These are phyloP conservation scores for Dallia pectoralis DNA, from an alignment of 2,797 vertebrate species.

Conservation along the genomic window DNA sequence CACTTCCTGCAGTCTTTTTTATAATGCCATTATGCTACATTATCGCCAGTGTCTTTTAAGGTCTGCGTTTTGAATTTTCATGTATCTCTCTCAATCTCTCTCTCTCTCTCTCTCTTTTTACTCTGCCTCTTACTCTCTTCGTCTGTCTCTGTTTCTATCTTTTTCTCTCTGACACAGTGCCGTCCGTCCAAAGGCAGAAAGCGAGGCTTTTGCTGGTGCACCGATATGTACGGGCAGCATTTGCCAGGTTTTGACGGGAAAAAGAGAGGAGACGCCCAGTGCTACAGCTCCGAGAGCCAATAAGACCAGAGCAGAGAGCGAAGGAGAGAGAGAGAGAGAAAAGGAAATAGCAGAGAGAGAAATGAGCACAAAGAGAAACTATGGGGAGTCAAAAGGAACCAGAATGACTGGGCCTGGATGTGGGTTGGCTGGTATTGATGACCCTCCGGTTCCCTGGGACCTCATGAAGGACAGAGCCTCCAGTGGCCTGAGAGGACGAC, in stretches of 20 bases:
- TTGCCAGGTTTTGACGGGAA: slow-evolving; percentile 83
- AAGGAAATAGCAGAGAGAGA: slow-evolving; percentile 34
- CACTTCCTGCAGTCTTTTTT: slow-evolving; percentile 48
- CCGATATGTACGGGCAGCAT: slow-evolving; percentile 93
- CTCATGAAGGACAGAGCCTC: slow-evolving; percentile 51
- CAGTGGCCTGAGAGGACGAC: slow-evolving; percentile 24
- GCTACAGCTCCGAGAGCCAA: slow-evolving; percentile 79
- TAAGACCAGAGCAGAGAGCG: slow-evolving; percentile 55
- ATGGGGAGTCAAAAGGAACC: slow-evolving; percentile 61
- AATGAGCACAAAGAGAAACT: slow-evolving; percentile 63
- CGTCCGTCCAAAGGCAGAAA: slow-evolving; percentile 92
- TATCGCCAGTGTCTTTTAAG: slow-evolving; percentile 47
- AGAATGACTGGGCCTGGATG: slow-evolving; percentile 62
- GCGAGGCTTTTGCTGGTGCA: slow-evolving; percentile 94
- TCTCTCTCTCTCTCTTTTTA: slow-evolving; percentile 21
- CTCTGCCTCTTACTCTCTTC: slow-evolving; percentile 28
- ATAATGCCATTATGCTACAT: slow-evolving; percentile 41
- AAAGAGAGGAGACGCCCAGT: slow-evolving; percentile 81
- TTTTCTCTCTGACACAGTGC: slow-evolving; percentile 71
- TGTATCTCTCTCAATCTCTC: neutral
- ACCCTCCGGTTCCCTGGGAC: slow-evolving; percentile 63
- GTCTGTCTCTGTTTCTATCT: neutral
- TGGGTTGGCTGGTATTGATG: slow-evolving; percentile 62
- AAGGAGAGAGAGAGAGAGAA: slow-evolving; percentile 47
- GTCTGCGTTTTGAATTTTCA: slow-evolving; percentile 17